A percentile compares a stretch with the other conserved stretches of the same genome.
Conservation (phyloP, 2,888 invertebrate genomes). For the Aphidoletes aphidimyza region DNA sequence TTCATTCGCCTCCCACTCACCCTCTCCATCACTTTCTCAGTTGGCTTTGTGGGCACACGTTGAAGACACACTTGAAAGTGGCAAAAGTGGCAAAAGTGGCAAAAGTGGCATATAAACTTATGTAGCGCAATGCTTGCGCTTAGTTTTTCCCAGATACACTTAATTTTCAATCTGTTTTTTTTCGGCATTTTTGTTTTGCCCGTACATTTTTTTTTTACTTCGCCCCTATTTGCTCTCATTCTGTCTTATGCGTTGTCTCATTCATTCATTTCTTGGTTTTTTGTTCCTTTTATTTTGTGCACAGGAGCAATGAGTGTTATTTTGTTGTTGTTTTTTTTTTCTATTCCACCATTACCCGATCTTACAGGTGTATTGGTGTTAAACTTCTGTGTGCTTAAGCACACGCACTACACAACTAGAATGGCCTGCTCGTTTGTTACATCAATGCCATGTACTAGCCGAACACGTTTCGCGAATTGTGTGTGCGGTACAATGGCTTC, state of each 20-base stretch:
- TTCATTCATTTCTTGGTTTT: background rate
- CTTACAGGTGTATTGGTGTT: background rate
- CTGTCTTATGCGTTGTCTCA: background rate
- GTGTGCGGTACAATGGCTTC: conserved; percentile 5
- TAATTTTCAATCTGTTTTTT: conserved; percentile 20
- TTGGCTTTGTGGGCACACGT: background rate
- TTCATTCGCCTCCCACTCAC: too few species aligned
- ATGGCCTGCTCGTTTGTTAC: background rate
- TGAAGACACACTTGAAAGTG: background rate
- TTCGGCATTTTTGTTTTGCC: too few species aligned
- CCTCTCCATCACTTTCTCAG: background rate
- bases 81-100: too few species aligned
- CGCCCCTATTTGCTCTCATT: background rate
- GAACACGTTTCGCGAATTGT: background rate
- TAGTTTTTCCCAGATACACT: conserved; percentile 30
- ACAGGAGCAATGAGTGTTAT: too few species aligned
- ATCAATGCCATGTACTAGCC: conserved; percentile 4
- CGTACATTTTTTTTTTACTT: background rate
- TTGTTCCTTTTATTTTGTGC: too few species aligned
- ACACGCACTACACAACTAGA: background rate
- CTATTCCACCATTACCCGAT: too few species aligned
- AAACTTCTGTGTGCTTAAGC: background rate
- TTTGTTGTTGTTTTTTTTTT: too few species aligned
- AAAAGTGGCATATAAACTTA: background rate
- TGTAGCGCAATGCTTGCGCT: background rate